Percentiles rank a stretch among this genome's conserved stretches.
Conservation (phyloP, 2,797 vertebrate species). For the Gouania willdenowi region DNA sequence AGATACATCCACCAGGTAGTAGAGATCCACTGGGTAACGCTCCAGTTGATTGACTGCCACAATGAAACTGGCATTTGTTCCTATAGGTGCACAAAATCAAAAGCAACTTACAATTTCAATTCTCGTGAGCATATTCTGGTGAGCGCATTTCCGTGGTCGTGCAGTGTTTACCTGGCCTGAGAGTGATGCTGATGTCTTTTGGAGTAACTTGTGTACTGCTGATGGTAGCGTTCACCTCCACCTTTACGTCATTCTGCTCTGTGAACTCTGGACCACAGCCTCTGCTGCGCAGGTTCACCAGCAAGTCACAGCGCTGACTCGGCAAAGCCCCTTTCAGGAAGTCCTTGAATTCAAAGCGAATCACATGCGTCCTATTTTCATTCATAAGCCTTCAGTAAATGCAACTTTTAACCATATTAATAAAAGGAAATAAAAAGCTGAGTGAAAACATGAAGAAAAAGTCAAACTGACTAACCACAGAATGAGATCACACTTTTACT, state of each 20-base stretch:
- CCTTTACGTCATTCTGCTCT: conserved; percentile 78
- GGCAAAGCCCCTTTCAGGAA: conserved; percentile 79
- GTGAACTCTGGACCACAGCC: conserved; percentile 84
- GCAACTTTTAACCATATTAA: too few relatives aligned
- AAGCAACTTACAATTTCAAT: too few relatives aligned
- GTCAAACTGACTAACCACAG: too few relatives aligned
- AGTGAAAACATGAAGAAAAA: too few relatives aligned
- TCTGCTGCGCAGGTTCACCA: conserved; percentile 80
- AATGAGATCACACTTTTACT: too few relatives aligned
- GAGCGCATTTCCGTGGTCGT: too few relatives aligned
- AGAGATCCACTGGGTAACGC: conserved; percentile 94
- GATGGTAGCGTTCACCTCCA: conserved; percentile 74
- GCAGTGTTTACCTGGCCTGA: conserved; percentile 84
- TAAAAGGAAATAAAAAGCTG: too few relatives aligned
- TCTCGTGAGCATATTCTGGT: too few relatives aligned
- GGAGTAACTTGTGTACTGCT: conserved; percentile 87
- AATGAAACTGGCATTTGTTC: conserved; percentile 83
- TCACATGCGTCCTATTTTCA: too few relatives aligned
- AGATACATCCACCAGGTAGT: conserved; percentile 96
- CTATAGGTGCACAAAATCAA: conserved; percentile 56
- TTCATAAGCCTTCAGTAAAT: too few relatives aligned
- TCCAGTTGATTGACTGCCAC: conserved; percentile 86
- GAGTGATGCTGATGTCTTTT: conserved; percentile 79
- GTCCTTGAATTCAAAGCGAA: conserved; percentile 68
- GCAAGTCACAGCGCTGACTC: conserved; percentile 84